A percentile compares a stretch with the other conserved stretches of the same genome.
phyloP scores from a whole-genome alignment of 1,140 invertebrate species.

The Linepithema humile region DNA sequence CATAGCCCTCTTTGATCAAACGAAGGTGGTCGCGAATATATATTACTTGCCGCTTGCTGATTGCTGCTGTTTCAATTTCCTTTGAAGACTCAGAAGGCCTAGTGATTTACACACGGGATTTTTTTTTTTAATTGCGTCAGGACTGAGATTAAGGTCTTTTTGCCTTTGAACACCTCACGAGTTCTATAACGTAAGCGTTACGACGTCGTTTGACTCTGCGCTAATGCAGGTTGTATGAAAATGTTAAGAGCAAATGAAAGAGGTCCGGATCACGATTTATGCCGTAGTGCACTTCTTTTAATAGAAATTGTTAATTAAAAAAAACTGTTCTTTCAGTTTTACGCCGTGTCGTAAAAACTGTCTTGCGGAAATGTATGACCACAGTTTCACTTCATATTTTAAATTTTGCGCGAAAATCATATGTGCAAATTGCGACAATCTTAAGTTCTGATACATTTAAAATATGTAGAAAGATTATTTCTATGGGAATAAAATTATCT shows the following conservation, averaged over 20 bases:
- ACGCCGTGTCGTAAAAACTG: background rate
- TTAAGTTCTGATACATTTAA: background rate
- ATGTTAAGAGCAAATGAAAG: background rate
- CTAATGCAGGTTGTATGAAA: background rate
- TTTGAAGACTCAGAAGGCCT: slow-evolving; percentile 35
- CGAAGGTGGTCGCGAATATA: slow-evolving; percentile 15
- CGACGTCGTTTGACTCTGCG: background rate
- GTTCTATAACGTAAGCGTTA: background rate
- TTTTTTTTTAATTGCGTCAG: slow-evolving; percentile 39
- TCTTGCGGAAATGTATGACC: background rate
- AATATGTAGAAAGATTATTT: background rate
- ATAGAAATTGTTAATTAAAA: slow-evolving; percentile 4
- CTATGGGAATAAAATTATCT: background rate
- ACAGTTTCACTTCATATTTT: slow-evolving; percentile 11
- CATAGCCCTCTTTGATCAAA: slow-evolving; percentile 22
- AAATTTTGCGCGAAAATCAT: background rate
- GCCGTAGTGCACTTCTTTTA: background rate
- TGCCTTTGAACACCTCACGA: background rate
- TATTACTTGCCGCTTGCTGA: slow-evolving; percentile 14
- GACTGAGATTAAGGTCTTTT: slow-evolving; percentile 18
- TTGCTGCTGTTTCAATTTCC: background rate
- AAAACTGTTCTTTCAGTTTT: background rate
- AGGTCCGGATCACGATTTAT: slow-evolving; percentile 6
- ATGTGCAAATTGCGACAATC: too few species aligned
- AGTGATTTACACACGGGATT: slow-evolving; percentile 34